phyloP scores from a whole-genome alignment of 2,797 vertebrate genomes.

The Gymnopithys bicolor region DNA sequence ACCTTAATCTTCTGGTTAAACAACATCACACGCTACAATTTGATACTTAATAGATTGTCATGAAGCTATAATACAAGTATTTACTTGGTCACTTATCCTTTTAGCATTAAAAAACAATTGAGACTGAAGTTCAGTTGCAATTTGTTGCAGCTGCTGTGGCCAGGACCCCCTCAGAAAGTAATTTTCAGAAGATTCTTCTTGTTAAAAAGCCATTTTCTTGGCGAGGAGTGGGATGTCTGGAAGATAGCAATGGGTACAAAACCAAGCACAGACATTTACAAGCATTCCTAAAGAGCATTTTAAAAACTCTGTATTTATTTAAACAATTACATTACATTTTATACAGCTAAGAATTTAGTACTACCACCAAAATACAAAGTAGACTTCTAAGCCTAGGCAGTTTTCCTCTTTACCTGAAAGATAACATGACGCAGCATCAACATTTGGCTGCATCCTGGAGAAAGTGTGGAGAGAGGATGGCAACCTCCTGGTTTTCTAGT shows the following conservation, averaged over 20 bases:
- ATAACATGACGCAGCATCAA: not conserved
- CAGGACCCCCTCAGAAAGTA: slow-evolving; percentile 55
- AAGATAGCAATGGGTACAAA: slow-evolving; percentile 60
- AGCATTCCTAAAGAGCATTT: slow-evolving; percentile 67
- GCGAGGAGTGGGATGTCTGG: slow-evolving; percentile 43
- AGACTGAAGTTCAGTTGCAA: slow-evolving; percentile 50
- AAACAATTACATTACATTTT: slow-evolving; percentile 59
- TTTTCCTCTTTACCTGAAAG: slow-evolving; percentile 23
- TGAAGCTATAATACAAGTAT: slow-evolving; percentile 4
- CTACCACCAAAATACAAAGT: slow-evolving; percentile 25
- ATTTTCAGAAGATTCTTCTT: slow-evolving; percentile 71
- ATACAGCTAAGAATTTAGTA: slow-evolving; percentile 30
- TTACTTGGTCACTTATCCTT: slow-evolving; percentile 53
- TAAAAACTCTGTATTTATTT: slow-evolving; percentile 58
- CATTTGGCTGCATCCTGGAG: not conserved
- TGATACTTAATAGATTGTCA: slow-evolving; percentile 45
- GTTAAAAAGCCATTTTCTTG: slow-evolving; percentile 75
- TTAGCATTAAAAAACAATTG: slow-evolving; percentile 57
- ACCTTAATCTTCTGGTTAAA: slow-evolving; percentile 59
- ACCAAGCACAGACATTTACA: slow-evolving; percentile 51
- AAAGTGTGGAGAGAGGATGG: not conserved
- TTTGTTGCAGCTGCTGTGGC: slow-evolving; percentile 68
- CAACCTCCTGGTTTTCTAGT: not conserved
- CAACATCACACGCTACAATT: slow-evolving; percentile 4
- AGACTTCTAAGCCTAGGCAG: not conserved